Percentiles rank a stretch among this genome's conserved stretches.
phyloP scores from a whole-genome alignment of 1,140 invertebrate genomes.

The Drosophila hydei region DNA sequence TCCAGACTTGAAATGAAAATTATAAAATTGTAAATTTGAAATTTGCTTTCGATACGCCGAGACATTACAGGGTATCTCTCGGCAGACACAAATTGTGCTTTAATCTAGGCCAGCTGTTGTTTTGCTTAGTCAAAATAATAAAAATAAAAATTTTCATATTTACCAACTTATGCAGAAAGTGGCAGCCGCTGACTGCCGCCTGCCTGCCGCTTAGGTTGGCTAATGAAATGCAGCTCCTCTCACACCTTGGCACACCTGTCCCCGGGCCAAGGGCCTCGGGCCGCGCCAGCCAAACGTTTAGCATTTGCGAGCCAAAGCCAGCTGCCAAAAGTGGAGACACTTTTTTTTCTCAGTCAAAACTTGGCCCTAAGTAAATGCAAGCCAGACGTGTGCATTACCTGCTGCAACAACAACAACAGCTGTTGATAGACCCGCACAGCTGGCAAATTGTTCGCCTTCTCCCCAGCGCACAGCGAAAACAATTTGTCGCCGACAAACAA shows the following conservation, averaged over 20 bases:
- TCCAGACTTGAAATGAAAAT: not conserved
- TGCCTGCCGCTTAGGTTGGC: conserved; percentile 40
- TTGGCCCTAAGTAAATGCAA: conserved; percentile 70
- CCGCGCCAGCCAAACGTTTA: not conserved
- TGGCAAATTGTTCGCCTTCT: conserved; percentile 52
- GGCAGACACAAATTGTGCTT: not conserved
- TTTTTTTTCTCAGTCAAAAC: conserved; percentile 59
- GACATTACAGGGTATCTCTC: not conserved
- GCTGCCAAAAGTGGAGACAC: conserved; percentile 79
- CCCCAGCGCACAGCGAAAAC: conserved; percentile 31
- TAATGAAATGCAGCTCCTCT: conserved; percentile 69
- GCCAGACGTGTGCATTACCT: conserved; percentile 45
- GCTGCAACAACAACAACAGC: conserved; percentile 13
- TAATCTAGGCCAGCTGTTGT: conserved; percentile 46
- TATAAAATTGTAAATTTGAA: no score
- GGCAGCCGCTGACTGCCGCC: conserved; percentile 54
- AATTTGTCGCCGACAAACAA: conserved; percentile 70
- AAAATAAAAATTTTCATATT: conserved; percentile 61
- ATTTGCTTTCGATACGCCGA: no score
- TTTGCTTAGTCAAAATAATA: conserved; percentile 54
- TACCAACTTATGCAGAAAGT: conserved; percentile 77
- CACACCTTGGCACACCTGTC: not conserved
- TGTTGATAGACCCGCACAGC: conserved; percentile 33
- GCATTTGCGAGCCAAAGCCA: conserved; percentile 42
- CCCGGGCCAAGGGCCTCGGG: no score